Base-by-base conservation (phyloP, 2,888 invertebrate genomes). In the Meloe dianella region DNA sequence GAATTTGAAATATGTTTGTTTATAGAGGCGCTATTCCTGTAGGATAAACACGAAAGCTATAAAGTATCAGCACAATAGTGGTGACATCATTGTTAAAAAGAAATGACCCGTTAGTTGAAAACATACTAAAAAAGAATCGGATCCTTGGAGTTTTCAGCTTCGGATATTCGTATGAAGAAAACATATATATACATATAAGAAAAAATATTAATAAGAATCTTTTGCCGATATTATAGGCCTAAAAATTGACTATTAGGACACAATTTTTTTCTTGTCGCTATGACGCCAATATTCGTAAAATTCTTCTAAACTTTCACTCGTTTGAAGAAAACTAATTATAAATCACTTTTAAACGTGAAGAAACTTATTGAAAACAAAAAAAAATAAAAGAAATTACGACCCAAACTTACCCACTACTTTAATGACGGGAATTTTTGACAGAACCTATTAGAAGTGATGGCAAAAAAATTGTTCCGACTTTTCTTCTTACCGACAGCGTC, bases 341-440 rank as follows among this genome's bases (percentile, higher is more conserved):
- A 66, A 66, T 51, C 24, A 66, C 56, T 62, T 54, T 27, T 60
- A 63, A 62, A 59, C 62, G 57, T 22, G 24, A 24, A 20, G 57
- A 62, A 57, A 17, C 47, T 20, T 10, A 20, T 51, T 20, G 20
- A 20, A 22, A 51, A 20, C 10, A 10, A 10, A 22, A 20, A 22
- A 51, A 10, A 51, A 20, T 9, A 41, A 17, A 47, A 24, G 61
- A 41, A 17, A 12, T n/a, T 20, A 56, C 54, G 30, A 38, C 51
- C 27, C 27, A 41, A 56, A 38, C 60, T 66, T 57, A 41, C 0
- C 20, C 47, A 51, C 47, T 22, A 69, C 70, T 70, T 71, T 75
- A 73, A 75, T 73, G 71, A 73, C 72, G 70, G 69, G 71, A 68
- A 73, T 71, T 73, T 74, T 73, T 72, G 74, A 72, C 70, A 67